Evolutionary conservation across 2,888 invertebrate species (phyloP).

Genomic region (Amphipyra tragopoginis): DNA sequence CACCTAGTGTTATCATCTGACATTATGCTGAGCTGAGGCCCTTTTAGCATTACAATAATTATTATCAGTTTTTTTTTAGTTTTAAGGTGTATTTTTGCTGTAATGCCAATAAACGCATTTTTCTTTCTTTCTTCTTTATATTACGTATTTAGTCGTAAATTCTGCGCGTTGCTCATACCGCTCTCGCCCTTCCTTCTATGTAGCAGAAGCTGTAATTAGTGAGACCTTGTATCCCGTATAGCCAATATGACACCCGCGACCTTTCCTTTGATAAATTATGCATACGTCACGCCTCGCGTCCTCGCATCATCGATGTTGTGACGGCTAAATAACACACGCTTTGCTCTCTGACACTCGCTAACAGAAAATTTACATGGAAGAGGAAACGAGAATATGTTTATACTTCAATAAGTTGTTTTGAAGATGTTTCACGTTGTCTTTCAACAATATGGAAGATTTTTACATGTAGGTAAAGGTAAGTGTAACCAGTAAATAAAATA

Average conservation of each 20-base stretch:
- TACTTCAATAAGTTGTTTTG: conserved; percentile 54
- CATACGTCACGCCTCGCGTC: conserved; percentile 55
- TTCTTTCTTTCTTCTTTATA: no score
- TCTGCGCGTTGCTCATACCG: not conserved
- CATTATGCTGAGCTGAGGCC: no score
- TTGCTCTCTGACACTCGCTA: conserved; percentile 55
- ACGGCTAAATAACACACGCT: conserved; percentile 65
- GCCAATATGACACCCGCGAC: conserved; percentile 53
- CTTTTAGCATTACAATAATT: no score
- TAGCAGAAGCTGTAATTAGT: conserved; percentile 25
- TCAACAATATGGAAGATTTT: conserved; percentile 29
- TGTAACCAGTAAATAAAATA: conserved; percentile 32
- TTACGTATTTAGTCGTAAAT: no score
- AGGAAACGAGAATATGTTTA: conserved; percentile 60
- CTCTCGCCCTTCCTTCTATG: conserved; percentile 8
- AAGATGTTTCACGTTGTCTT: conserved; percentile 48
- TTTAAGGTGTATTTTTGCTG: no score
- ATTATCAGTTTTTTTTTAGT: no score
- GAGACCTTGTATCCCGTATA: conserved; percentile 36
- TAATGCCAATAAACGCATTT: no score
- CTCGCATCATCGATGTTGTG: conserved; percentile 61
- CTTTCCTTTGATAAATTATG: conserved; percentile 71
- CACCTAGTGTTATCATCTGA: no score
- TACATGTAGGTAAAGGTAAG: conserved; percentile 36
- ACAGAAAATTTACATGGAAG: conserved; percentile 62